Conservation (phyloP, 2,797 vertebrate genomes). For the Enteromius thamalakanensis region DNA sequence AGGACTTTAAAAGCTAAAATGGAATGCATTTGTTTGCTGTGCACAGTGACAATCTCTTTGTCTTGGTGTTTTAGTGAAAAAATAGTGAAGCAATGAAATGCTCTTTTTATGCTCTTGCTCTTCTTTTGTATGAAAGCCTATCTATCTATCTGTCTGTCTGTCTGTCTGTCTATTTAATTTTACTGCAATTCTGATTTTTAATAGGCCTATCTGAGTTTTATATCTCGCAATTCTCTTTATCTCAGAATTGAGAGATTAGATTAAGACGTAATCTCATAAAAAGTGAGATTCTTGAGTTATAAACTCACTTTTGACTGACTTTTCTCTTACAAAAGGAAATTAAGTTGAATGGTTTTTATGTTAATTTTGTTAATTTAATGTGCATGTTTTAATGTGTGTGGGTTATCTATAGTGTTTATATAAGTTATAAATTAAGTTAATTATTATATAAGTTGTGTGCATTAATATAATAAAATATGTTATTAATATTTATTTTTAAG, state of each 20-base stretch:
- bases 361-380: too few relatives aligned
- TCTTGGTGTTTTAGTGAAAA: not conserved
- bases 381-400: not conserved
- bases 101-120: not conserved
- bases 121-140: not conserved
- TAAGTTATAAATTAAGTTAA: too few relatives aligned
- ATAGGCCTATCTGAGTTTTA: not conserved
- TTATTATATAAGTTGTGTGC: too few relatives aligned
- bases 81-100: not conserved
- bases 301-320: not conserved
- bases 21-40: conserved; percentile 21
- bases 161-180: not conserved
- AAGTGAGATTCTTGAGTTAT: not conserved
- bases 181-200: not conserved
- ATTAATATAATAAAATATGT: not conserved
- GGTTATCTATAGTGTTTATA: not conserved
- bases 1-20: conserved; percentile 45
- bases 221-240: not conserved
- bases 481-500: not conserved
- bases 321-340: not conserved
- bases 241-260: not conserved
- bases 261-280: not conserved
- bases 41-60: not conserved
- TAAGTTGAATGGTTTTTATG: not conserved
- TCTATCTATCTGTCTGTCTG: not conserved